Percentiles rank a stretch among this genome's conserved stretches.
Conservation (phyloP, 2,888 invertebrate species). For the Acleris cristana region DNA sequence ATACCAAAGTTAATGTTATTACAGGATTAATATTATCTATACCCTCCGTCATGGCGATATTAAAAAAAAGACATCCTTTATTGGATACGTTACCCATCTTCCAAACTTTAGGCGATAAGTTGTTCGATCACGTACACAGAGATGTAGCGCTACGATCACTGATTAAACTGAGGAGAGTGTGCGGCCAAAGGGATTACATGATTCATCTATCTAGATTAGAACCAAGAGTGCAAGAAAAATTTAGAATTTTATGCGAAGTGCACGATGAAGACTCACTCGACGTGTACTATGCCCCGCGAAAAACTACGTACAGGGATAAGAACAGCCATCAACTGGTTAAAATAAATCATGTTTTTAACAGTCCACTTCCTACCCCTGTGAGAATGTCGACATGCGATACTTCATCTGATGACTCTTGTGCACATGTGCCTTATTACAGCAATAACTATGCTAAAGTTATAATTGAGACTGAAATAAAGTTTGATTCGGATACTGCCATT, state of each 20-base stretch:
- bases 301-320: conserved; percentile 54
- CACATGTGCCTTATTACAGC: conserved; percentile 63
- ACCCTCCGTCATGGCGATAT: conserved; percentile 85
- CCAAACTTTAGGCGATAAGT: conserved; percentile 81
- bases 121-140: conserved; percentile 81
- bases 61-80: conserved; percentile 74
- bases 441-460: conserved; percentile 86
- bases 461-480: conserved; percentile 92
- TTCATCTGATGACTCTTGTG: conserved; percentile 86
- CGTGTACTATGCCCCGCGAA: conserved; percentile 75
- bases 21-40: conserved; percentile 87
- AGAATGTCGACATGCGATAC: conserved; percentile 69
- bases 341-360: conserved; percentile 67
- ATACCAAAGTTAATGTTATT: conserved; percentile 81
- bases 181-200: conserved; percentile 87
- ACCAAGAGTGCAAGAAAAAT: conserved; percentile 79
- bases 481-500: conserved; percentile 90
- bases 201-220: conserved; percentile 76
- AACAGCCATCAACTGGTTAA: conserved; percentile 65
- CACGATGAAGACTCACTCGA: conserved; percentile 78
- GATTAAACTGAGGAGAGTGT: conserved; percentile 86
- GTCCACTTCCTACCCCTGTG: conserved; percentile 58
- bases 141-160: conserved; percentile 89
- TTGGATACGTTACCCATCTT: conserved; percentile 80
- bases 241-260: conserved; percentile 69